Percentiles rank a stretch among this genome's conserved stretches.
These are phyloP conservation scores for Drosophila simulans DNA, from an alignment of 1,140 invertebrate species.

Conservation along the genomic window DNA sequence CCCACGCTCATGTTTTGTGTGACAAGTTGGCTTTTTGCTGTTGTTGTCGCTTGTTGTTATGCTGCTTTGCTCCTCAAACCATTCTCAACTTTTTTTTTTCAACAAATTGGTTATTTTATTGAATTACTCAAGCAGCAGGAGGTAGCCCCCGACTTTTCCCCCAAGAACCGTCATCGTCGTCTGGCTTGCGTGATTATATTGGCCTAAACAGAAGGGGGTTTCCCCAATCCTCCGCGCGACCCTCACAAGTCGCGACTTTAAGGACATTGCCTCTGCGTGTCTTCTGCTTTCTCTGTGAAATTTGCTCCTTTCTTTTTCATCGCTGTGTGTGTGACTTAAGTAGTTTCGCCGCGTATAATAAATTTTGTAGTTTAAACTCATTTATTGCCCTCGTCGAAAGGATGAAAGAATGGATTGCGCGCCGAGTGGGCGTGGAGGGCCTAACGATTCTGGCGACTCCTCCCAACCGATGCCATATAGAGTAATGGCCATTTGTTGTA, in stretches of 20 bases:
- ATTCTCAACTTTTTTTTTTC: constrained; percentile 49
- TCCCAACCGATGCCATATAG: constrained; percentile 40
- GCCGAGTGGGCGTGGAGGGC: constrained; percentile 4
- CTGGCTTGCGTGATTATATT: constrained; percentile 70
- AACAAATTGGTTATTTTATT: constrained; percentile 83
- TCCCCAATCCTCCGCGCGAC: no score
- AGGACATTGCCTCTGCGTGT: constrained; percentile 69
- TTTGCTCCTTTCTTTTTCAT: background rate
- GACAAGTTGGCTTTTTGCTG: constrained; percentile 68
- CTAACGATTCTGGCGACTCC: constrained; percentile 23
- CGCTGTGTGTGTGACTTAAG: constrained; percentile 47
- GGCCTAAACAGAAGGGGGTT: constrained; percentile 56
- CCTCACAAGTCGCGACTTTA: constrained; percentile 44
- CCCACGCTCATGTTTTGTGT: constrained; percentile 43
- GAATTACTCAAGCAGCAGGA: constrained; percentile 81
- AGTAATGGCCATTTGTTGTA: constrained; percentile 74
- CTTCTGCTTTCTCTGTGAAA: constrained; percentile 7
- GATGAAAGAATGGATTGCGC: constrained; percentile 46
- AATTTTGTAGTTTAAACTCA: constrained; percentile 82
- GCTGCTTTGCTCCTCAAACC: constrained; percentile 8
- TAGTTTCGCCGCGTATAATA: constrained; percentile 80
- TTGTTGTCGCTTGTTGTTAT: constrained; percentile 55
- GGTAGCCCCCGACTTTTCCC: constrained; percentile 26
- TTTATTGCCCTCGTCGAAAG: constrained; percentile 68
- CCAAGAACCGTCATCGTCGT: constrained; percentile 8